phyloP scores from a whole-genome alignment of 2,113 vertebrate species.

The Plotosus lineatus region DNA sequence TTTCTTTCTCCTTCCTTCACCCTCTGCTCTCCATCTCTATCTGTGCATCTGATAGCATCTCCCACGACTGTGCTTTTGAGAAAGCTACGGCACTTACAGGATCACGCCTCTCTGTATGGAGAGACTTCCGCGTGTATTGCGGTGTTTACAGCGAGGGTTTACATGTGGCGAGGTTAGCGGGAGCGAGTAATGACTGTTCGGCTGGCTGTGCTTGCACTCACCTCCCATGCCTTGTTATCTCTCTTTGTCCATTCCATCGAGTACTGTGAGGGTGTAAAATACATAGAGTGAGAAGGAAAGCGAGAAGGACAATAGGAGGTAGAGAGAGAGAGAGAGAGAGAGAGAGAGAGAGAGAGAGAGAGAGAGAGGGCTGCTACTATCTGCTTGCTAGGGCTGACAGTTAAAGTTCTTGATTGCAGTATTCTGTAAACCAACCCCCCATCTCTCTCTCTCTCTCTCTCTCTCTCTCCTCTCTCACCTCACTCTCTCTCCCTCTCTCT shows the following conservation, averaged over 20 bases:
- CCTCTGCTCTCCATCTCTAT: constrained; percentile 47
- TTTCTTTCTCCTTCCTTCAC: background rate
- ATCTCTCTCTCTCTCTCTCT: constrained; percentile 10
- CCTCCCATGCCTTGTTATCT: constrained; percentile 37
- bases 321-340: constrained; percentile 18
- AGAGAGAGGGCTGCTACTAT: constrained; percentile 16
- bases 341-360: background rate
- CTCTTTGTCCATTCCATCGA: constrained; percentile 24
- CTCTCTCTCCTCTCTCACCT: too few relatives aligned
- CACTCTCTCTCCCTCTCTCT: too few relatives aligned
- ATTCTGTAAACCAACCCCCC: background rate
- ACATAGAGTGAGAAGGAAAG: constrained; percentile 8
- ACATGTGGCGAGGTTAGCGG: constrained; percentile 17
- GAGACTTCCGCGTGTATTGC: background rate
- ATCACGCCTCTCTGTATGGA: constrained; percentile 10
- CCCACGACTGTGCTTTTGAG: constrained; percentile 12
- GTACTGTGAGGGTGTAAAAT: background rate
- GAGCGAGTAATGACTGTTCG: constrained; percentile 20
- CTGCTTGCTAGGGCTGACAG: constrained; percentile 28
- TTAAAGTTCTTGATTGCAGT: constrained; percentile 21
- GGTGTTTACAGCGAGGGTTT: constrained; percentile 25
- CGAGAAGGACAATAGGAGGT: constrained; percentile 7
- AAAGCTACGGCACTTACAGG: constrained; percentile 17
- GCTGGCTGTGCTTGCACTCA: constrained; percentile 30
- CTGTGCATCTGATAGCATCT: constrained; percentile 26